Evolutionary conservation across 1,140 invertebrate species (phyloP), one percentile per base, ranked within the genome.

Genomic region (Asbolus verrucosus): DNA sequence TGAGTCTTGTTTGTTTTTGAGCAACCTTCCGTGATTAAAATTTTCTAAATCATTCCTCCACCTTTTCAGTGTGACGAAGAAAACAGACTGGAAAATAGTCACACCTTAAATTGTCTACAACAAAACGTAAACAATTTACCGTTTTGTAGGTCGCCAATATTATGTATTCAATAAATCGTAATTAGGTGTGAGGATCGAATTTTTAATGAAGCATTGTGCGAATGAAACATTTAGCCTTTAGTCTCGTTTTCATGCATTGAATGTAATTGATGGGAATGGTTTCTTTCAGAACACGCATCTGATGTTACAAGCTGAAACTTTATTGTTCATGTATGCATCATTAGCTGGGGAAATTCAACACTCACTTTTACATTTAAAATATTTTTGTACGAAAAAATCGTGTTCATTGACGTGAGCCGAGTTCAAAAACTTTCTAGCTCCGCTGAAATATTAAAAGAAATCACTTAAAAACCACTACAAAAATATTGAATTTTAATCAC

Each of bases 101-200:
- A 27, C 46, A 54, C 46, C 46, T 54, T 54, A 54, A 54, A 54
- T 54, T 16, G 13, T 54, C 13, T 54, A 24, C 18, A 24, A 27
- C 21, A 54, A 54, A 54, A 54, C 46, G 41, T 46, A 54, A 54
- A 54, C 46, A 54, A 54, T 43, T 43, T 43, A 43, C 1, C 21
- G 9, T 14, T 54, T 54, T 54, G 46, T 54, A 54, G 46, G 46
- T 54, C 46, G 46, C 8, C 46, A 54, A 30, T 54, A 54, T 54
- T 54, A 54, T 54, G 46, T 54, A 27, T 54, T 54, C 19, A 54
- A 54, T 54, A 54, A 54, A 54, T 54, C 27, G 46, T 54, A 54
- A 54, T 54, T 54, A 27, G 21, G 46, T 54, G 27, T 54, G 21
- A 27, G 18, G 46, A 46, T 54, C 46, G 46, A 54, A 46, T 27